Percentiles rank a stretch among this genome's conserved stretches.
Conservation (phyloP, 2,113 vertebrate genomes). For the Amazona vittata region DNA sequence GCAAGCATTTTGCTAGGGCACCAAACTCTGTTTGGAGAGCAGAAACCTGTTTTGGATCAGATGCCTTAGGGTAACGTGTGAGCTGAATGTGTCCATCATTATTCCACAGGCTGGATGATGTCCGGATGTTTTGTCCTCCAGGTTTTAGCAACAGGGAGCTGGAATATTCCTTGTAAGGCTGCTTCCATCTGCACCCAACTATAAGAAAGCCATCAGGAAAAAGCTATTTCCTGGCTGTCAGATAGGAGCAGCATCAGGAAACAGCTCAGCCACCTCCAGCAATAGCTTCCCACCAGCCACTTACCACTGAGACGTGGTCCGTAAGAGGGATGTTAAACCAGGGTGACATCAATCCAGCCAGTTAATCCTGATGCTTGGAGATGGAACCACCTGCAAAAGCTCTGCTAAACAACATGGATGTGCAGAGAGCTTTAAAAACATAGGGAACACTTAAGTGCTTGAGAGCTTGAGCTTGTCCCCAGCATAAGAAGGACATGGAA, state of each 20-base stretch:
- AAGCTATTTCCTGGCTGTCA: conserved; percentile 51
- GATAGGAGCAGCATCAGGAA: background rate
- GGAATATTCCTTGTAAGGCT: background rate
- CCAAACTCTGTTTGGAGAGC: background rate
- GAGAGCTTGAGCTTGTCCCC: background rate
- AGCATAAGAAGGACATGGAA: background rate
- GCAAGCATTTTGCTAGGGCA: background rate
- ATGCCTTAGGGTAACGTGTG: fast-evolving
- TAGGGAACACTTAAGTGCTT: background rate
- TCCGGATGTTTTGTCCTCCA: background rate
- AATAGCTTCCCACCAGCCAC: background rate
- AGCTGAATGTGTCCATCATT: background rate
- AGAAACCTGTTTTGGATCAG: background rate
- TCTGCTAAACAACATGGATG: fast-evolving
- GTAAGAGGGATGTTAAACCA: background rate
- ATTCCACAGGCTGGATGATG: background rate
- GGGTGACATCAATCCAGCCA: background rate
- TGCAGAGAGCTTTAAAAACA: background rate
- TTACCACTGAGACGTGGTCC: background rate
- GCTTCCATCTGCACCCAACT: conserved; percentile 37
- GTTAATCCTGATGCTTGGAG: background rate
- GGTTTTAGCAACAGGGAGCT: background rate
- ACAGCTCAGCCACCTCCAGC: background rate
- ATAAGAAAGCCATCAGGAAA: conserved; percentile 25
- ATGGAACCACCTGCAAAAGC: background rate